Conservation (phyloP, 2,797 vertebrate genomes). For the Tolypeutes matacus region DNA sequence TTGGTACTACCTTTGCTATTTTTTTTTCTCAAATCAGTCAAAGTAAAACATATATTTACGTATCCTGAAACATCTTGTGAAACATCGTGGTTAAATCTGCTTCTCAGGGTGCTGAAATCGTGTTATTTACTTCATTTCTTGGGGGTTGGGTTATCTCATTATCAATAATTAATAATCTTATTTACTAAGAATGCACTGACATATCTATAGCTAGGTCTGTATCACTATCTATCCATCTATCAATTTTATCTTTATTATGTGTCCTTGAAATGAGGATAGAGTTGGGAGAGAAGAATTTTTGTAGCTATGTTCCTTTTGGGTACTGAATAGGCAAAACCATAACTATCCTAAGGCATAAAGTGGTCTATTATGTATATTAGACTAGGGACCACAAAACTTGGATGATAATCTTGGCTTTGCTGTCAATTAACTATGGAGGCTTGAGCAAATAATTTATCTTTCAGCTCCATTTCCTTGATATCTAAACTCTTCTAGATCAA, state of each 20-base stretch:
- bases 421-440: background rate
- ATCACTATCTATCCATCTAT: background rate
- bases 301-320: background rate
- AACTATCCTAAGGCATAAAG: background rate
- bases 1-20: background rate
- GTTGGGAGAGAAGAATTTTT: background rate
- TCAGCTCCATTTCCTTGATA: background rate
- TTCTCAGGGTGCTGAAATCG: background rate
- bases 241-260: background rate
- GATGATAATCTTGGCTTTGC: background rate
- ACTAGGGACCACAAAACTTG: background rate
- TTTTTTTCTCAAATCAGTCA: slow-evolving; percentile 11
- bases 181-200: background rate
- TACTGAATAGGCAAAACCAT: background rate
- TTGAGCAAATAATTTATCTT: slow-evolving; percentile 2
- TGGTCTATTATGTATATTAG: background rate
- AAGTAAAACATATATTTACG: background rate
- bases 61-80: background rate
- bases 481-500: slow-evolving; percentile 8
- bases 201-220: background rate
- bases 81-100: background rate
- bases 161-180: background rate
- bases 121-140: background rate
- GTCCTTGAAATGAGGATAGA: background rate
- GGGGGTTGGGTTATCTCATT: background rate